phyloP scores from a whole-genome alignment of 2,797 vertebrate species.

The Oreochromis grahami region DNA sequence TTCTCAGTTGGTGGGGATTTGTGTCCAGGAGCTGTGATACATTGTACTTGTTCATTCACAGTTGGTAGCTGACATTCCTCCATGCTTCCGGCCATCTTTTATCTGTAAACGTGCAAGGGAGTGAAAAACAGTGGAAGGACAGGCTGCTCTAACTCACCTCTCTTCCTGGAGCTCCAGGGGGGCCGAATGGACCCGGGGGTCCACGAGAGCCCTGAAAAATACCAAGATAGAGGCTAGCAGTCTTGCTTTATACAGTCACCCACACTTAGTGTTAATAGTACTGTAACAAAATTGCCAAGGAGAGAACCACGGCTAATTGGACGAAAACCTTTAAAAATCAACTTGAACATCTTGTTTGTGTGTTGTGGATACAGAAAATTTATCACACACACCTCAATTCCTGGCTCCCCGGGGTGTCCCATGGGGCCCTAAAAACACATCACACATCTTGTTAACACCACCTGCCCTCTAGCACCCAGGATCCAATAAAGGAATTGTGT shows the following conservation, averaged over 20 bases:
- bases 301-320: neutral
- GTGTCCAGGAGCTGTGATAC: constrained; percentile 34
- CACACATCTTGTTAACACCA: constrained; percentile 70
- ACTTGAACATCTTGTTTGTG: neutral
- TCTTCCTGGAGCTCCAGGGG: constrained; percentile 76
- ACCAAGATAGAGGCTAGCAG: neutral
- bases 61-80: constrained; percentile 25
- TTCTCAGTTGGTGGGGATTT: constrained; percentile 43
- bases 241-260: neutral
- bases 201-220: constrained; percentile 84
- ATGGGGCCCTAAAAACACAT: constrained; percentile 81
- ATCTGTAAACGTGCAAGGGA: constrained; percentile 16
- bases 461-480: constrained; percentile 51
- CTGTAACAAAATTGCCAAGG: neutral
- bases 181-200: constrained; percentile 83
- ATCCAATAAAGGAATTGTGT: constrained; percentile 68
- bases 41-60: constrained; percentile 28
- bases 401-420: constrained; percentile 85
- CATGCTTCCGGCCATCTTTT: constrained; percentile 24
- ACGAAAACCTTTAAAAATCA: neutral
- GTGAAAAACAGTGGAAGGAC: neutral
- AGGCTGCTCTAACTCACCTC: constrained; percentile 56
- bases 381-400: constrained; percentile 82
- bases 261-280: neutral
- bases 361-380: constrained; percentile 6